Percentiles rank a stretch among this genome's conserved stretches.
Conservation (phyloP, 1,140 invertebrate species). For the Drosophila mayri region DNA sequence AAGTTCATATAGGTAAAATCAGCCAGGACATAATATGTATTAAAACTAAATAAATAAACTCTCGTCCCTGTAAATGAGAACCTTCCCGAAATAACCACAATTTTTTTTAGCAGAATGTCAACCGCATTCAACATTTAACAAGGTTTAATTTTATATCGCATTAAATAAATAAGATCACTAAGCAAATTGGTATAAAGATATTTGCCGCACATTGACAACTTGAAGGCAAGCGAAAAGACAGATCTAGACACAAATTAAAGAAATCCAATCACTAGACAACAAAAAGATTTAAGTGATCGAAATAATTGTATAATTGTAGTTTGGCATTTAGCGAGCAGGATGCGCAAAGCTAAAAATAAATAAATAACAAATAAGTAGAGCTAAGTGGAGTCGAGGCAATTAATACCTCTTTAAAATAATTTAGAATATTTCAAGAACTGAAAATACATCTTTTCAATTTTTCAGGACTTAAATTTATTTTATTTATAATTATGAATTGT, state of each 20-base stretch:
- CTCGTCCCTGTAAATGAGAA: slow-evolving; percentile 40
- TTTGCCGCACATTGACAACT: slow-evolving; percentile 38
- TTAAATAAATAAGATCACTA: slow-evolving; percentile 26
- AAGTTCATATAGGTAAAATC: no score
- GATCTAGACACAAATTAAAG: slow-evolving; percentile 43
- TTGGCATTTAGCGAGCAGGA: slow-evolving; percentile 64
- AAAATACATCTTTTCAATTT: no score
- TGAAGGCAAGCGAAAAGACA: slow-evolving; percentile 31
- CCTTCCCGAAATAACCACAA: slow-evolving; percentile 53
- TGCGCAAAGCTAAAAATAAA: slow-evolving; percentile 54
- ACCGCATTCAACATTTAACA: slow-evolving; percentile 49
- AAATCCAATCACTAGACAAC: slow-evolving; percentile 36
- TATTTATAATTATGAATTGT: neutral
- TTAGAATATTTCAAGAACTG: neutral
- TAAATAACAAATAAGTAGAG: neutral
- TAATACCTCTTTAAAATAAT: slow-evolving; percentile 4
- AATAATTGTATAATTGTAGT: slow-evolving; percentile 67
- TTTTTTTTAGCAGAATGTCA: slow-evolving; percentile 50
- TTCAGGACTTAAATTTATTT: neutral
- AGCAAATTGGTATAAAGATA: slow-evolving; percentile 52
- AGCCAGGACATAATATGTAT: no score
- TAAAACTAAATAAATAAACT: neutral
- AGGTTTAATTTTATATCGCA: slow-evolving; percentile 63
- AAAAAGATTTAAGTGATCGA: slow-evolving; percentile 47
- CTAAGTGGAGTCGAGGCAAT: neutral